Percentiles rank a stretch among this genome's conserved stretches.
These are phyloP conservation scores for Entomobrya proxima DNA, from an alignment of 2,888 invertebrate genomes.

Conservation along the genomic window DNA sequence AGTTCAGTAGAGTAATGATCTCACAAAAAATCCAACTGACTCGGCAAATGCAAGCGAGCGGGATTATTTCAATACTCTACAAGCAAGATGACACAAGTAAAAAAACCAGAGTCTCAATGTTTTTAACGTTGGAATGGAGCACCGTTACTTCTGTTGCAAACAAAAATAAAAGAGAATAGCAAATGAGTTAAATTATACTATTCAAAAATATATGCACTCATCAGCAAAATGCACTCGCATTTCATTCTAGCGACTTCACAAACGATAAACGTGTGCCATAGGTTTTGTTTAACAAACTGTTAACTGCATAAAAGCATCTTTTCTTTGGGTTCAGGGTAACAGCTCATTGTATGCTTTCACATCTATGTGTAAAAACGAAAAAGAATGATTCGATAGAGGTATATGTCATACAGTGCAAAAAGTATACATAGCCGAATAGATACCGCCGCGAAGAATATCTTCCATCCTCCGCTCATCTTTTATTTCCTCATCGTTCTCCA, in stretches of 20 bases:
- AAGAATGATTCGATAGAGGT: not conserved
- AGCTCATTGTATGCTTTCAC: not conserved
- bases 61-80: not conserved
- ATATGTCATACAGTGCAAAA: not conserved
- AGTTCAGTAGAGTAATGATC: slow-evolving; percentile 24
- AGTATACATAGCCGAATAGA: not conserved
- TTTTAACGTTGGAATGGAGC: too few relatives aligned
- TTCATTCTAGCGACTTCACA: not conserved
- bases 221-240: not conserved
- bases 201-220: too few relatives aligned
- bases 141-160: too few relatives aligned
- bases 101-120: too few relatives aligned
- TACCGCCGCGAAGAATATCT: not conserved
- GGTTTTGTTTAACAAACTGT: slow-evolving; percentile 21
- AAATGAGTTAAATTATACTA: too few relatives aligned
- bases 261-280: not conserved
- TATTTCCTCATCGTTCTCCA: slow-evolving; percentile 26
- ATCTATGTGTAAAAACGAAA: not conserved
- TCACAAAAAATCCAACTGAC: slow-evolving; percentile 18
- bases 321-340: not conserved
- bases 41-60: slow-evolving; percentile 33
- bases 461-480: slow-evolving; percentile 11
- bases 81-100: not conserved
- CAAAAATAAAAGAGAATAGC: too few relatives aligned
- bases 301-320: not conserved